Evolutionary conservation across 1,140 invertebrate genomes (phyloP), one percentile per base, ranked within the genome.

Genomic region (Bombus sylvicola): DNA sequence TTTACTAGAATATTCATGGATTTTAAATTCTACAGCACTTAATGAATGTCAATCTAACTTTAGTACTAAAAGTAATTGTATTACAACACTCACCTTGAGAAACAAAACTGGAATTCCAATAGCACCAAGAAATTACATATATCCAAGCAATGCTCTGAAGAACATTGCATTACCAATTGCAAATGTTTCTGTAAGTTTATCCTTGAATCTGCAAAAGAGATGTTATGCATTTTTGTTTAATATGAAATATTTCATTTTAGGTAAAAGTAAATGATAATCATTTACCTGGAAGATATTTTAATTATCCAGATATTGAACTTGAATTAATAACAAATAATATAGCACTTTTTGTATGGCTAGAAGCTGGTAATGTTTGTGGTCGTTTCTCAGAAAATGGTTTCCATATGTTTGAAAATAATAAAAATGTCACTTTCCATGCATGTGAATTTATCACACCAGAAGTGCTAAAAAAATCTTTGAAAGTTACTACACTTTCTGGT

Each of bases 351-450:
- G 96, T 97, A 1, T 97, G 96, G 96, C 83, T 97, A 12, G 96
- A 97, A 83, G 89, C 94, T 0, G 88, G 89, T 25, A 91, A 93
- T 34, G 90, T 94, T 75, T 80, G 87, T 64, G 97, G 96, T 8
- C 92, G 91, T 77, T 97, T 97, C 92, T 96, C 96, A 9, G 95
- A 97, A 88, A 97, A 97, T 94, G 97, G 97, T 9, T 97, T 97
- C 88, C 94, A 95, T 47, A 89, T 95, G 76, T 92, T 94, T 5
- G 68, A 82, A 66, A 75, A 64, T 43, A 81, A 82, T 31, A 93
- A 94, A 84, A 86, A 13, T 8, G 79, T 94, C 66, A 74, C 64
- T 69, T 94, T 95, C 64, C 82, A 92, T 71, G 43, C 93, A 2
- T 72, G 85, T 1, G 68, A 92, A 84, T 31, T 84, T 4, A 82